Percentiles rank a stretch among this genome's conserved stretches.
Evolutionary conservation across 2,113 vertebrate genomes (phyloP).

Genomic region (Tachysurus vachellii): DNA sequence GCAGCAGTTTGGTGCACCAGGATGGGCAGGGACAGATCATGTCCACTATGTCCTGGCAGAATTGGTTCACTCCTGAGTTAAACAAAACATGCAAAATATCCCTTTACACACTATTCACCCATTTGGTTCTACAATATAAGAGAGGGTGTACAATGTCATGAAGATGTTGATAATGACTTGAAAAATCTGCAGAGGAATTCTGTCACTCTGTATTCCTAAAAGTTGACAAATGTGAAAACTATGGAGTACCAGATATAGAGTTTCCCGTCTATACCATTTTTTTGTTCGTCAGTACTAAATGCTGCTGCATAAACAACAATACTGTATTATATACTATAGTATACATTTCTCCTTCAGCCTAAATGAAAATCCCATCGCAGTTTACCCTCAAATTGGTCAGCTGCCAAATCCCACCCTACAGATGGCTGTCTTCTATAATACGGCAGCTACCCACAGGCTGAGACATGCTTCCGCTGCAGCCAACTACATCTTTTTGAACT

Average conservation of each 20-base stretch:
- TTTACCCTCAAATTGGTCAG: neutral
- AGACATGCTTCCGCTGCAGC: neutral
- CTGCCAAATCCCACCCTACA: neutral
- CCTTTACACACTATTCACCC: neutral
- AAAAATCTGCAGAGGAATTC: neutral
- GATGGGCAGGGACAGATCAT: slow-evolving; percentile 77
- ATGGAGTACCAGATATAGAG: neutral
- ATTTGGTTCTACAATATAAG: neutral
- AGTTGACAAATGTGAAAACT: neutral
- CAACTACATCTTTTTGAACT: neutral
- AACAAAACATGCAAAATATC: slow-evolving; percentile 24
- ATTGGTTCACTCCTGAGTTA: slow-evolving; percentile 76
- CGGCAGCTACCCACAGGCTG: neutral
- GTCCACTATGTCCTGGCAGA: slow-evolving; percentile 78
- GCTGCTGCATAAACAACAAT: neutral
- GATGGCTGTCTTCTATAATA: neutral
- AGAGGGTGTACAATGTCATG: neutral
- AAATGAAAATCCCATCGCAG: neutral
- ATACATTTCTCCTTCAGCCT: neutral
- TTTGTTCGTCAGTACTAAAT: neutral
- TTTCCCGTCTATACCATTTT: neutral
- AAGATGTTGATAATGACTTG: neutral
- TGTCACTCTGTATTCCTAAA: neutral
- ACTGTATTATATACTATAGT: neutral
- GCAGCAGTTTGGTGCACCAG: slow-evolving; percentile 76